These are phyloP conservation scores for Lasioglossum marginatum DNA, from an alignment of 2,888 invertebrate species.

Conservation along the genomic window DNA sequence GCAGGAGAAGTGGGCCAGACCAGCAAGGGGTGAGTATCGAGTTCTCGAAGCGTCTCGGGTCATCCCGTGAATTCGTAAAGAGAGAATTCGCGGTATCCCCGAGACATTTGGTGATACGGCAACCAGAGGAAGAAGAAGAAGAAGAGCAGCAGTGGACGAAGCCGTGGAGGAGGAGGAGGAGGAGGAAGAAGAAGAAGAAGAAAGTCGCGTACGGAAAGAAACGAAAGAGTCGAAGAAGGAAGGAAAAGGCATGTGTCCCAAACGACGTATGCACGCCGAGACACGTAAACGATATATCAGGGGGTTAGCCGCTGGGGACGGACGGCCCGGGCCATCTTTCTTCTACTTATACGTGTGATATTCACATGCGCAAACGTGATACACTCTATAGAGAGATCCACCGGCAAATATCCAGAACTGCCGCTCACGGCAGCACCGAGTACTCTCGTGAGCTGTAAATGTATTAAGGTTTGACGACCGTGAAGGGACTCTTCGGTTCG, in stretches of 20 bases:
- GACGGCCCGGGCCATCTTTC: slow-evolving; percentile 83
- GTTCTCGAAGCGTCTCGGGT: slow-evolving; percentile 72
- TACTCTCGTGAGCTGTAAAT: slow-evolving; percentile 82
- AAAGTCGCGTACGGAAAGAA: slow-evolving; percentile 37
- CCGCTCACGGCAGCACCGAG: slow-evolving; percentile 68
- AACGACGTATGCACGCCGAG: slow-evolving; percentile 84
- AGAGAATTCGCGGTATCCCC: slow-evolving; percentile 77
- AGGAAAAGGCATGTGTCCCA: slow-evolving; percentile 81
- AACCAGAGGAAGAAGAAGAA: slow-evolving; percentile 26
- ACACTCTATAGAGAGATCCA: slow-evolving; percentile 80
- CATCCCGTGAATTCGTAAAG: slow-evolving; percentile 82
- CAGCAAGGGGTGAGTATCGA: slow-evolving; percentile 47
- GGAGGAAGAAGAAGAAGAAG: slow-evolving; percentile 42
- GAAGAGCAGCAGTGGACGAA: slow-evolving; percentile 46
- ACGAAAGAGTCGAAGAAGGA: slow-evolving; percentile 48
- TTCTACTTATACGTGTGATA: slow-evolving; percentile 81
- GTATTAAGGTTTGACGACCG: slow-evolving; percentile 84
- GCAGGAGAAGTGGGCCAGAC: background rate
- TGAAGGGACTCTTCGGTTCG: slow-evolving; percentile 79
- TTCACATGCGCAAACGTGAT: slow-evolving; percentile 83
- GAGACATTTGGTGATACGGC: slow-evolving; percentile 57
- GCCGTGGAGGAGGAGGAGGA: slow-evolving; percentile 27
- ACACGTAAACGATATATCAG: slow-evolving; percentile 85
- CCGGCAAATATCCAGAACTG: slow-evolving; percentile 73
- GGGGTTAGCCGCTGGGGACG: slow-evolving; percentile 84